Evolutionary conservation across 2,888 invertebrate genomes (phyloP), one percentile per base, ranked within the genome.

Genomic region (Melanostoma scalare): DNA sequence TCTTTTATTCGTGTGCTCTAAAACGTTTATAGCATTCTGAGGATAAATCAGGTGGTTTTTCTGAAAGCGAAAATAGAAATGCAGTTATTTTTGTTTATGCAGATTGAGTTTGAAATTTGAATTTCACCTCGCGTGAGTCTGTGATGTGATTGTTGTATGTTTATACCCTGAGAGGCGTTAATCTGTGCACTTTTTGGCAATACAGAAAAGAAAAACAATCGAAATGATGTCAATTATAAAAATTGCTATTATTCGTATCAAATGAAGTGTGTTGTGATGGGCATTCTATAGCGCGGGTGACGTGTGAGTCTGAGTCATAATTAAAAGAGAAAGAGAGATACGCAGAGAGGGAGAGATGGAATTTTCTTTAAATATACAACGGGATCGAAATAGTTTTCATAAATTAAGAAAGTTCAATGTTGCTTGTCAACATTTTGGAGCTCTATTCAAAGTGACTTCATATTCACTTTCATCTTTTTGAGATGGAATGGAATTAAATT

Each of bases 1-100:
- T 87, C 85, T 75, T 75, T 85, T 85, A 74, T 72, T 85, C 85
- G 67, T 75, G 82, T 81, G 85, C 69, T 88, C 85, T 38, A 50
- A n/a, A 86, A 85, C 44, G 67, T 50, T 71, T 65, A 56, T 72
- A 61, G 68, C 71, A 52, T 69, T 85, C 61, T 68, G 63, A 48
- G 61, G 53, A 55, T 36, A 73, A 74, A 79, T 84, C 84, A 84
- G 84, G 84, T 84, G 84, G 84, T 84, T 84, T 74, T 74, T 53
- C 5, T 9, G 44, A 48, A 55, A n/a, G n/a, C n/a, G 35, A 33
- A 84, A 84, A 74, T 79, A 79, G 79, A 84, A 63, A 6, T 76
- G 77, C 72, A 74, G 52, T 31, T 84, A 69, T 69, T 74, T 84
- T 55, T 69, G 58, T 74, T 60, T 55, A 58, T 78, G 79, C 78